These are phyloP conservation scores for Trichomalopsis sarcophagae DNA, from an alignment of 1,140 invertebrate species.

Conservation along the genomic window DNA sequence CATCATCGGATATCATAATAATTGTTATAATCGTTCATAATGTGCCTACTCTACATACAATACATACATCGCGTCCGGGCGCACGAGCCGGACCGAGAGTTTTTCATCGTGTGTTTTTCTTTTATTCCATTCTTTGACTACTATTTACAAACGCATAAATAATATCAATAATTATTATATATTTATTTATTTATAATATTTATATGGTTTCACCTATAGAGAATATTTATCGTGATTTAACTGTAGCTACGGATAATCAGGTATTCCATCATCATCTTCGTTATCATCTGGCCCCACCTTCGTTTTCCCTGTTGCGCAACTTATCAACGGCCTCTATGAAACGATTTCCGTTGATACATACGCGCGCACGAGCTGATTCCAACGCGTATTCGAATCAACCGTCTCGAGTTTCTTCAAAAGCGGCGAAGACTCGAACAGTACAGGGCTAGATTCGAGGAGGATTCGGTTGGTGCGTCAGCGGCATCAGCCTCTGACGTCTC, in stretches of 20 bases:
- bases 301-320: constrained; percentile 17
- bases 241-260: constrained; percentile 53
- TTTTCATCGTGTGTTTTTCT: constrained; percentile 44
- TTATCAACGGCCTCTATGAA: constrained; percentile 4
- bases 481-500: not conserved
- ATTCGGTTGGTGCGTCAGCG: not conserved
- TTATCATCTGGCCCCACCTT: constrained; percentile 33
- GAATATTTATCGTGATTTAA: constrained; percentile 49
- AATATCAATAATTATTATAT: constrained; percentile 72
- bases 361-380: not conserved
- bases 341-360: constrained; percentile 15
- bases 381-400: not conserved
- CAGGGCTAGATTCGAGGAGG: constrained; percentile 21
- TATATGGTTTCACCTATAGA: constrained; percentile 59
- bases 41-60: constrained; percentile 74
- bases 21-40: constrained; percentile 68
- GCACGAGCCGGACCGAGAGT: constrained; percentile 52
- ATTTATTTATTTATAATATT: constrained; percentile 71
- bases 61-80: constrained; percentile 72
- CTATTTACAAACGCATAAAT: constrained; percentile 76
- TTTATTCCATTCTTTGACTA: constrained; percentile 64
- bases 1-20: constrained; percentile 60
- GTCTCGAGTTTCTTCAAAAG: constrained; percentile 18
- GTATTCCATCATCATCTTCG: constrained; percentile 40
- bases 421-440: constrained; percentile 2